Evolutionary conservation across 2,888 invertebrate species (phyloP).

Genomic region (Sylvicola cinctus): DNA sequence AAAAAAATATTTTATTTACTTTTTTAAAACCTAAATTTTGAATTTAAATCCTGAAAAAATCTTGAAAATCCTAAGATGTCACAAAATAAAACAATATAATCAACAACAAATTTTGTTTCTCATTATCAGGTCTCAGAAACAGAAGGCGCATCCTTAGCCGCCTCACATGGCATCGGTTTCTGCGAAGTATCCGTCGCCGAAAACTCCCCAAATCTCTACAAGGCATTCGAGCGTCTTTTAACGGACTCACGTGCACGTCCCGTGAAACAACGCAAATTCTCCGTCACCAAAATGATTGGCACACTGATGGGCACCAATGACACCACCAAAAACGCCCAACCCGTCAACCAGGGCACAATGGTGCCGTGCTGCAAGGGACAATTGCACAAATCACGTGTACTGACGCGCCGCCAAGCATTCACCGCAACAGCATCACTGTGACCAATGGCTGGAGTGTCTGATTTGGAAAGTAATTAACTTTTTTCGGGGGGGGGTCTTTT

Average conservation of each 20-base stretch:
- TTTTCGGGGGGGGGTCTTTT: no score
- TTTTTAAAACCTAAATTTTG: no score
- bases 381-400: constrained; percentile 32
- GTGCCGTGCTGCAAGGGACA: constrained; percentile 38
- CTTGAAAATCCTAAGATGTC: no score
- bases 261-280: constrained; percentile 48
- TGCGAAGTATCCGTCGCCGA: constrained; percentile 67
- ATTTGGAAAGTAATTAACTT: constrained; percentile 5
- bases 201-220: constrained; percentile 50
- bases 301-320: constrained; percentile 15
- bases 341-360: constrained; percentile 32
- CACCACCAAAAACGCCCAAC: constrained; percentile 13
- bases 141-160: constrained; percentile 45
- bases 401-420: constrained; percentile 35
- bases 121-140: constrained; percentile 39
- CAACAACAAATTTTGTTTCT: constrained; percentile 2
- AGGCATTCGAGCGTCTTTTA: constrained; percentile 47
- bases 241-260: constrained; percentile 39
- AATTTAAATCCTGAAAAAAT: no score
- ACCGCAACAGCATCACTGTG: constrained; percentile 45
- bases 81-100: neutral
- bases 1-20: no score
- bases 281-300: constrained; percentile 58
- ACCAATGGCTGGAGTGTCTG: constrained; percentile 23
- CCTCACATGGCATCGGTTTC: constrained; percentile 48